These are phyloP conservation scores for Castor canadensis DNA, from an alignment of 2,113 vertebrate genomes.

Conservation along the genomic window DNA sequence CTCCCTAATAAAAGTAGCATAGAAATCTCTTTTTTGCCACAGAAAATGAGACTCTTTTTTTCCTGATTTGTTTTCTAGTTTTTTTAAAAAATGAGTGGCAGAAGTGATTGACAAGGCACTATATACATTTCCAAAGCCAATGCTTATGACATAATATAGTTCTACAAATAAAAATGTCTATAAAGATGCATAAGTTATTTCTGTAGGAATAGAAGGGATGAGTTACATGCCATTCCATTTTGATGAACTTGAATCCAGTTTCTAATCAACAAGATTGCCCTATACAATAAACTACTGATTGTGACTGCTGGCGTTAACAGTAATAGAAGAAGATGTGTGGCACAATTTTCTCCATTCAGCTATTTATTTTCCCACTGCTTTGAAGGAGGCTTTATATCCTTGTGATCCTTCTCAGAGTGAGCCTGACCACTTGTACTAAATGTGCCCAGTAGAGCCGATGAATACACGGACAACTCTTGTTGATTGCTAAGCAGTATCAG, in stretches of 20 bases:
- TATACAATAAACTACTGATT: constrained; percentile 91
- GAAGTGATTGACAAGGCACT: constrained; percentile 55
- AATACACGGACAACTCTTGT: constrained; percentile 76
- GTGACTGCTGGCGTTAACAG: constrained; percentile 88
- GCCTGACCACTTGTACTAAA: constrained; percentile 83
- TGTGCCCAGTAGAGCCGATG: constrained; percentile 64
- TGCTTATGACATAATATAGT: constrained; percentile 75
- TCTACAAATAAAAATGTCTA: constrained; percentile 78
- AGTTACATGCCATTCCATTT: constrained; percentile 85
- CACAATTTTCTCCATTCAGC: constrained; percentile 88
- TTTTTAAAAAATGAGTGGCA: constrained; percentile 63
- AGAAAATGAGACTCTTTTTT: not conserved
- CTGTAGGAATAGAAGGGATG: constrained; percentile 79
- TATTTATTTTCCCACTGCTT: constrained; percentile 83
- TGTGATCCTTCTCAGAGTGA: constrained; percentile 81
- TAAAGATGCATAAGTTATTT: constrained; percentile 82
- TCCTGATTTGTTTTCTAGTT: constrained; percentile 24
- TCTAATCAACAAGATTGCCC: constrained; percentile 90
- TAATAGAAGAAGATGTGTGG: constrained; percentile 85
- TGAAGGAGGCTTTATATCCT: constrained; percentile 82
- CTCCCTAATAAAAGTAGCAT: not conserved
- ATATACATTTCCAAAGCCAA: constrained; percentile 59
- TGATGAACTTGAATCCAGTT: constrained; percentile 88
- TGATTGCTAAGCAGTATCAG: constrained; percentile 79
- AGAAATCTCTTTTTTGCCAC: not conserved